A percentile compares a stretch with the other conserved stretches of the same genome.
phyloP scores from a whole-genome alignment of 2,113 vertebrate species.

The Syngnathus scovelli region DNA sequence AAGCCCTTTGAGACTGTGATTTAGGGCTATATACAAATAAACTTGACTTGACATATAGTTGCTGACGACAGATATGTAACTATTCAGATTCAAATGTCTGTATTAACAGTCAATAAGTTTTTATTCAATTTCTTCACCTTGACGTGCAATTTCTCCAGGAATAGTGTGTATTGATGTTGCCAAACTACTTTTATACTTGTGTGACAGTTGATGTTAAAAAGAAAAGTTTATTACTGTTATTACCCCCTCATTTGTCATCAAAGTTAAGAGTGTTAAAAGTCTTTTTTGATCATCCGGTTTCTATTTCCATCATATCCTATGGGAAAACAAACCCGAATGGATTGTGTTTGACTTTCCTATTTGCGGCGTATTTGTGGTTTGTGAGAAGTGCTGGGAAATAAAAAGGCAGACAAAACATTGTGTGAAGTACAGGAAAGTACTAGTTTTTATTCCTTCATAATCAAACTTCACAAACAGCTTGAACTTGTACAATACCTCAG shows the following conservation, averaged over 20 bases:
- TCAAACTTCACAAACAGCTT: constrained; percentile 87
- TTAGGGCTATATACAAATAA: too few species aligned
- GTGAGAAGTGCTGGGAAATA: constrained; percentile 26
- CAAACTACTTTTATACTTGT: background rate
- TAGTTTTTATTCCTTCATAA: constrained; percentile 86
- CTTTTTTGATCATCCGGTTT: background rate
- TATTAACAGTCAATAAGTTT: too few species aligned
- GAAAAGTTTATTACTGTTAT: background rate
- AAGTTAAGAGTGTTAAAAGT: background rate
- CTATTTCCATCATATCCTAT: background rate
- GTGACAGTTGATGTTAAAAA: background rate
- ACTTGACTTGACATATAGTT: too few species aligned
- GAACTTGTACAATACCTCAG: constrained; percentile 87
- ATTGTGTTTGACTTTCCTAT: background rate
- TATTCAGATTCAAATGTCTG: too few species aligned
- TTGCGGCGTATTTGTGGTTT: background rate
- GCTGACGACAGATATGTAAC: too few species aligned
- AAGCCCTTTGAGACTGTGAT: too few species aligned
- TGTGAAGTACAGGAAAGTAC: constrained; percentile 83
- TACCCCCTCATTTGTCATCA: background rate
- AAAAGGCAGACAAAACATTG: constrained; percentile 53
- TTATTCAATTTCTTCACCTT: too few species aligned
- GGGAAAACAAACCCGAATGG: background rate
- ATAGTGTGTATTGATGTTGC: background rate
- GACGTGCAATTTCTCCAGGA: too few species aligned